Conservation (phyloP, 2,797 vertebrate genomes). For the Fistularia tabacaria region DNA sequence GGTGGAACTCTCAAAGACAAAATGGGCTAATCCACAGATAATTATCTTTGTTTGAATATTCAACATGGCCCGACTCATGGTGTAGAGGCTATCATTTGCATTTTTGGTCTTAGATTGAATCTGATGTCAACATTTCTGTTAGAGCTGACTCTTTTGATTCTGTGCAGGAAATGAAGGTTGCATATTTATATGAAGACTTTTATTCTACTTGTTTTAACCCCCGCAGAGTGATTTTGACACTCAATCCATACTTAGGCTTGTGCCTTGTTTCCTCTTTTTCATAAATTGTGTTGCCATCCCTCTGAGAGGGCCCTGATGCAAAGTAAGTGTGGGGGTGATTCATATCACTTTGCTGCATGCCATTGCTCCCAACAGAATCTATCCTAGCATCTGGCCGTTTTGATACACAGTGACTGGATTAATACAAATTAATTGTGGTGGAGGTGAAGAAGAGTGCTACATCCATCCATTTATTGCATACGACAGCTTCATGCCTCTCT, state of each 20-base stretch:
- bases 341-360: constrained; percentile 72
- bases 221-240: constrained; percentile 26
- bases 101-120: constrained; percentile 28
- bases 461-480: constrained; percentile 53
- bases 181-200: constrained; percentile 6
- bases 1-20: constrained; percentile 50
- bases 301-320: constrained; percentile 27
- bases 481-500: constrained; percentile 39
- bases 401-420: constrained; percentile 64
- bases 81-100: constrained; percentile 28
- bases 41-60: constrained; percentile 67
- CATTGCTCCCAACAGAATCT: constrained; percentile 72
- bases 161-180: constrained; percentile 5
- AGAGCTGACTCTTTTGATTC: constrained; percentile 1
- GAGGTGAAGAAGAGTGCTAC: constrained; percentile 56
- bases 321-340: constrained; percentile 47
- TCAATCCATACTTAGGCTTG: constrained; percentile 26
- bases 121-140: constrained; percentile 21
- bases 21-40: constrained; percentile 63
- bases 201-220: constrained; percentile 8
- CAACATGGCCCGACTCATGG: constrained; percentile 36
- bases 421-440: constrained; percentile 68
- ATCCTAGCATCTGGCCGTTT: constrained; percentile 72
- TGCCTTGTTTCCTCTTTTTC: constrained; percentile 48
- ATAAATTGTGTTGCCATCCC: constrained; percentile 55